Evolutionary conservation across 2,113 vertebrate genomes (phyloP), one percentile per base, ranked within the genome.

Genomic region (Sorex araneus): DNA sequence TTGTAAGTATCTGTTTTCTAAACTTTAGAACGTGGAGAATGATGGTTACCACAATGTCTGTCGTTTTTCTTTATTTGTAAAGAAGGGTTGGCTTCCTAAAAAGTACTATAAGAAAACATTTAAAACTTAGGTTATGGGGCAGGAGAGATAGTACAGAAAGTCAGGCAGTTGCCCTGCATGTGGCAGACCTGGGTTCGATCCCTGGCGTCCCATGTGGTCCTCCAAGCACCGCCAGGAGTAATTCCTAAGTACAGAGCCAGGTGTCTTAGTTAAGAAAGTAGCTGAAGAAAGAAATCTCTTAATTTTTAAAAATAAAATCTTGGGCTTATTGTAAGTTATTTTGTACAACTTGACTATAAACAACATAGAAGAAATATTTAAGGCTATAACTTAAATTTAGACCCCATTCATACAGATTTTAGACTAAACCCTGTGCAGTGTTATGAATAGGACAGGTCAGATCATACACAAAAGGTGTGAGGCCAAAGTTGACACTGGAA

Each of bases 21-120:
- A 27, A 80, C 50, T 80, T 64, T 88, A 73, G 90, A 93, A 88
- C 75, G 21, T 11, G 28, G 6, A 76, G 19, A 30, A 76, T 75
- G 10, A 78, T n/a, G 10, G 69, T 92, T 78, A 77, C 1, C 9
- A 79, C 34, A 89, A 79, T 45, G 9, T 10, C 43, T 45, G 9
- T 10, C 43, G 0, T 64, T 92, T 69, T 89, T 77, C 45, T 43
- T 3, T 70, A 8, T 73, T 12, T 11, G 28, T 1, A 60, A 60
- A 60, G 4, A 60, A 60, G 57, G 2, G 57, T 60, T 60, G 57
- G 18, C 21, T 45, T 81, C 25, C 89, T 83, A 88, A 76, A 8
- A 84, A 30, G 67, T 32, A 30, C 30, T 28, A 66, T 66, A 66
- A 66, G 64, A 66, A 66, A 64, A 64, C 27, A 28, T 28, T 64